Conservation (phyloP, 2,113 vertebrate genomes). For the Pterophyllum scalare region DNA sequence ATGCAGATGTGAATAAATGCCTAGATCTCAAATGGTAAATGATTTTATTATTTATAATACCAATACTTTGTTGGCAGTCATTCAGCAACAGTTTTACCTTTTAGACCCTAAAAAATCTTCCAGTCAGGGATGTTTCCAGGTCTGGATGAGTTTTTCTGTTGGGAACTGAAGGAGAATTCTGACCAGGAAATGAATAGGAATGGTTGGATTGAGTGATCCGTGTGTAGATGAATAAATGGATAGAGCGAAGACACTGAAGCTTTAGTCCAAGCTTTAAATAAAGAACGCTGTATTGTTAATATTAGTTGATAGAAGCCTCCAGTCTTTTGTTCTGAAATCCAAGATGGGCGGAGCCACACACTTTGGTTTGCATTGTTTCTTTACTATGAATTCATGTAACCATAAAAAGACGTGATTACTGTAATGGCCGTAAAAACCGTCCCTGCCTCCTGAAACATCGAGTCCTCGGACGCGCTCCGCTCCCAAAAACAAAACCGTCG, state of each 20-base stretch:
- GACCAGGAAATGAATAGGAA: background rate
- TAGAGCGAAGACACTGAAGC: background rate
- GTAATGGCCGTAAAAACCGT: background rate
- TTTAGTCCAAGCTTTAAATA: background rate
- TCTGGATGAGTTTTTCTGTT: background rate
- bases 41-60: background rate
- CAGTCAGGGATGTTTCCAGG: fast-evolving
- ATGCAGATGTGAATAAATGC: background rate
- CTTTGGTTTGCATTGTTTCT: background rate
- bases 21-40: background rate
- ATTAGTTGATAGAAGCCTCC: too few relatives aligned
- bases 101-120: too few relatives aligned
- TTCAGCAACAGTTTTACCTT: too few relatives aligned
- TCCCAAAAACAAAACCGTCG: constrained; percentile 22
- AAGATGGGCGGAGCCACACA: background rate
- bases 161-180: background rate
- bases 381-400: fast-evolving
- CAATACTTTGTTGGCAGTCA: too few relatives aligned
- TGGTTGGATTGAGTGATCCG: background rate
- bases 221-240: background rate
- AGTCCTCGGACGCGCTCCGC: constrained; percentile 3
- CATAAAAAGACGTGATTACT: background rate
- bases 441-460: background rate
- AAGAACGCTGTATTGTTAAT: too few relatives aligned
- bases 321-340: background rate